Base-by-base conservation (phyloP, 2,888 invertebrate genomes). In the Drosophila stalkeri region DNA sequence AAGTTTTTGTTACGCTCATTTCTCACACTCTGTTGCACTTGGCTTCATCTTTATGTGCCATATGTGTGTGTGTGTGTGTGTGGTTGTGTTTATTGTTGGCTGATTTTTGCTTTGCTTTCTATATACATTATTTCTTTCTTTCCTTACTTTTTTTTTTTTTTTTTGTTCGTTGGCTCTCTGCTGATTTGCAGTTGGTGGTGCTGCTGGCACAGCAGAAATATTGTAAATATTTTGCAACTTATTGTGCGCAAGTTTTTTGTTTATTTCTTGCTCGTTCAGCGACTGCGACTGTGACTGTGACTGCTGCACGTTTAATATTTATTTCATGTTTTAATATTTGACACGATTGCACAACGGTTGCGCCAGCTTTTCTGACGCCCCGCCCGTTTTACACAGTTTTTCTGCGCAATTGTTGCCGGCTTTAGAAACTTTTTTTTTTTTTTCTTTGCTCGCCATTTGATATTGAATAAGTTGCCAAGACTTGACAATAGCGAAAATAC, bases 311-410 rank as follows among this genome's bases (percentile, higher is more conserved):
- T 86, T 89, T 89, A 82, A 86, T 89, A 89, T 89, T 86, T 89
- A 89, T 90, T 86, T 89, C 86, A 87, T 90, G 89, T 90, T 90
- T 90, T 87, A 87, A 90, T 89, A 89, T 89, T 82, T 86, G 89
- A 87, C 89, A 89, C 88, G 81, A 81, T 88, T 86, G 82, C 77
- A 78, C 72, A 86, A 74, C 82, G 82, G 74, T 89, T 86, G 82
- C 60, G 67, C 65, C 47, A 55, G 63, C 55, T 41, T 72, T 59
- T 59, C 70, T 35, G 60, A 64, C 56, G 43, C 41, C 44, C 33
- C 33, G n/a, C 18, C 31, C n/a, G 16, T 46, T 33, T 23, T 47
- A 8, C 67, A 63, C 52, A 41, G 61, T 73, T 63, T 77, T 65
- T 72, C 64, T 76, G 43, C 57, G 31, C 41, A 62, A 71, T 68